A percentile compares a stretch with the other conserved stretches of the same genome.
These are phyloP conservation scores for Pristionchus entomophagus DNA, from an alignment of 2,888 invertebrate species.

Conservation along the genomic window DNA sequence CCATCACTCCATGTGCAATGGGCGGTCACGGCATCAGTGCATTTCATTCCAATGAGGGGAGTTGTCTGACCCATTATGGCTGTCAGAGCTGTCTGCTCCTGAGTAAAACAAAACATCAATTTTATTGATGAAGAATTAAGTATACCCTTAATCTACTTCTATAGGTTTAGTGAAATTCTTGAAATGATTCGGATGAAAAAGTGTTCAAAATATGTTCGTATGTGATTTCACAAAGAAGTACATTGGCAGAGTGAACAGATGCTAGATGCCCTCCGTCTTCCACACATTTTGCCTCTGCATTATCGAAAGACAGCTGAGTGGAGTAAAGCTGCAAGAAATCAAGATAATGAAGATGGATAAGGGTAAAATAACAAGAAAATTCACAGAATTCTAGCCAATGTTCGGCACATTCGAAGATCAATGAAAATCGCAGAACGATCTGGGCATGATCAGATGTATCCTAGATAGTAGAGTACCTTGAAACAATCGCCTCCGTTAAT, in stretches of 20 bases:
- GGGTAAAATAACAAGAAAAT: too few relatives aligned
- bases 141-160: too few relatives aligned
- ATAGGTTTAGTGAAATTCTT: too few relatives aligned
- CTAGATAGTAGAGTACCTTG: not conserved
- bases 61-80: not conserved
- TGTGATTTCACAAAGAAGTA: too few relatives aligned
- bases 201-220: too few relatives aligned
- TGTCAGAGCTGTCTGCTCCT: slow-evolving; percentile 4
- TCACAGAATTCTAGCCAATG: too few relatives aligned
- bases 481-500: slow-evolving; percentile 33
- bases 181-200: too few relatives aligned
- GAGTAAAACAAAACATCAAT: not conserved
- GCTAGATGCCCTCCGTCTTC: slow-evolving; percentile 4
- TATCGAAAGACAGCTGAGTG: not conserved
- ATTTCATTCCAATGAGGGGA: slow-evolving; percentile 8
- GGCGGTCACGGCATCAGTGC: not conserved
- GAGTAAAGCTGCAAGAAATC: not conserved
- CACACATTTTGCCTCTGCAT: slow-evolving; percentile 4
- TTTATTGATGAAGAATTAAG: too few relatives aligned
- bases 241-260: not conserved
- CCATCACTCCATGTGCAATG: slow-evolving; percentile 36
- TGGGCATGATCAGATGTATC: too few relatives aligned
- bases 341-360: too few relatives aligned
- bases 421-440: too few relatives aligned
- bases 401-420: too few relatives aligned